Evolutionary conservation across 2,113 vertebrate genomes (phyloP).

Genomic region (Sula dactylatra): DNA sequence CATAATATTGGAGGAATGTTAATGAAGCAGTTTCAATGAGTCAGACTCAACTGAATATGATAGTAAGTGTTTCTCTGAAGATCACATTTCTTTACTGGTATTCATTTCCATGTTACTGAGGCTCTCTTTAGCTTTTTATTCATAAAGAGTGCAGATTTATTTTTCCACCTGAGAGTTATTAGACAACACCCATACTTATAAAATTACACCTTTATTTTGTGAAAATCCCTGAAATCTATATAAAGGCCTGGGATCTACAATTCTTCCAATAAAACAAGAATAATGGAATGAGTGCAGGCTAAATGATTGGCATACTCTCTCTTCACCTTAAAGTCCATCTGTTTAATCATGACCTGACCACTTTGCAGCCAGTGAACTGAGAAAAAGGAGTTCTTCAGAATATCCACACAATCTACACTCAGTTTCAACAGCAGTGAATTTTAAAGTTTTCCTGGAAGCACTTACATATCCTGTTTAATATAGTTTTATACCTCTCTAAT

Average conservation of each 20-base stretch:
- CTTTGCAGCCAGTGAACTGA: neutral
- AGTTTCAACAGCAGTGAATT: neutral
- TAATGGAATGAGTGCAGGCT: neutral
- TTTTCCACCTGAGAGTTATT: neutral
- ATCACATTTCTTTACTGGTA: neutral
- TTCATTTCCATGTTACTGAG: neutral
- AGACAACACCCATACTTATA: neutral
- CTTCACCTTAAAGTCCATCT: neutral
- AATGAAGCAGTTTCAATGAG: neutral
- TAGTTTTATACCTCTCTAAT: neutral
- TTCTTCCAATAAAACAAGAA: neutral
- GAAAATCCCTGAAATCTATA: neutral
- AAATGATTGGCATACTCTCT: neutral
- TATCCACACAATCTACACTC: accelerated
- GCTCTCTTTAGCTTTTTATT: neutral
- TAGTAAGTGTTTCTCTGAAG: neutral
- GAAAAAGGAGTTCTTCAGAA: neutral
- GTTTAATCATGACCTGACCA: neutral
- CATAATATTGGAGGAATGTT: neutral
- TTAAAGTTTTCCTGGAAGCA: neutral
- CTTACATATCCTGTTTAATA: neutral
- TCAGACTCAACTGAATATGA: neutral
- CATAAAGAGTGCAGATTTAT: neutral
- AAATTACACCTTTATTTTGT: neutral
- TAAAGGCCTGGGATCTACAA: neutral